These are phyloP conservation scores for Leptinotarsa tumamoca DNA, from an alignment of 2,888 invertebrate species.

Conservation along the genomic window DNA sequence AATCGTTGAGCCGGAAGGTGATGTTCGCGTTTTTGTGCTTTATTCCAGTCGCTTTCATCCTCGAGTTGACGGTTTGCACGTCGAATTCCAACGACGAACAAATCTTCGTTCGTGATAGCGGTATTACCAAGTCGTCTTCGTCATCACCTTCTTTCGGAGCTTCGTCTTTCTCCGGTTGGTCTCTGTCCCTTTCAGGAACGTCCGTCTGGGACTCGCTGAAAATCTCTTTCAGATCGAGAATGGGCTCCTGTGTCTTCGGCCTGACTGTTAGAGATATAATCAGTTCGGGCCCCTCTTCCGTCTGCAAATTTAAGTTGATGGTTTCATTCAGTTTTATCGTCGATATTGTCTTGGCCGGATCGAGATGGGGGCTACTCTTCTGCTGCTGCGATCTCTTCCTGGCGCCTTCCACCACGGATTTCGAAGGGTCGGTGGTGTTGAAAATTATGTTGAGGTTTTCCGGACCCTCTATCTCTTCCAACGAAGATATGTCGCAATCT, in stretches of 20 bases:
- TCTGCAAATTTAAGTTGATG: slow-evolving; percentile 47
- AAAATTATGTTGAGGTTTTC: slow-evolving; percentile 40
- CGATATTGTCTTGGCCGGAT: neutral
- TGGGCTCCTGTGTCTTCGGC: slow-evolving; percentile 35
- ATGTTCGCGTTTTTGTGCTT: slow-evolving; percentile 50
- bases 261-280: slow-evolving; percentile 48
- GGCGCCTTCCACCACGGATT: slow-evolving; percentile 38
- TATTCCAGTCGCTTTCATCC: slow-evolving; percentile 48
- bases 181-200: slow-evolving; percentile 11
- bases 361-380: neutral
- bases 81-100: slow-evolving; percentile 56
- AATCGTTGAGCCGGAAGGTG: slow-evolving; percentile 48
- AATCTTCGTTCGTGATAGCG: slow-evolving; percentile 50
- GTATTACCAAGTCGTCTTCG: slow-evolving; percentile 34
- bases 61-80: slow-evolving; percentile 49
- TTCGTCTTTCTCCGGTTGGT: slow-evolving; percentile 1
- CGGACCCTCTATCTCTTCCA: neutral
- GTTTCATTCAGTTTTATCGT: slow-evolving; percentile 48
- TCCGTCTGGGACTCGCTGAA: slow-evolving; percentile 45
- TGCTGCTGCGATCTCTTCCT: neutral
- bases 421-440: slow-evolving; percentile 36
- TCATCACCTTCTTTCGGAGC: slow-evolving; percentile 17
- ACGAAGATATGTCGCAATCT: slow-evolving; percentile 1
- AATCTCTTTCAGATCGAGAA: slow-evolving; percentile 45
- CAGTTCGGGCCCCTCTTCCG: slow-evolving; percentile 49